Evolutionary conservation across 2,797 vertebrate species (phyloP), one percentile per base, ranked within the genome.

Genomic region (Acridotheres tristis): DNA sequence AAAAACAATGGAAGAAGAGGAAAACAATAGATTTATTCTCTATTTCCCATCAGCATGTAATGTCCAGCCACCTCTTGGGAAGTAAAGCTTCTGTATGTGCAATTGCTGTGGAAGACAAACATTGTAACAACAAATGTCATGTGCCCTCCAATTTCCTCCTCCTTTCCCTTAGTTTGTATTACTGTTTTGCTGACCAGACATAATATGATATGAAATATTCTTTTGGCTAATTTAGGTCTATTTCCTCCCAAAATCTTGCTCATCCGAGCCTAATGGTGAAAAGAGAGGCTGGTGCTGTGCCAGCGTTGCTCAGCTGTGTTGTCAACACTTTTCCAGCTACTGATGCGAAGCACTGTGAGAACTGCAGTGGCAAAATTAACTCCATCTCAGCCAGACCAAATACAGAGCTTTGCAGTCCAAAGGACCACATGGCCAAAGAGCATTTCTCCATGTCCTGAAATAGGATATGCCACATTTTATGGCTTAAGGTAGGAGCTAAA

Each of bases 391-490:
- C n/a, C 57, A 58, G 18, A 40, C 10, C 45, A 45, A 53, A 29
- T 57, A 29, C 16, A 23, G 16, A 63, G 15, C 13, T 69, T 12
- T 47, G 40, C 30, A 66, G 14, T 92, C 57, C 88, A 69, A 82
- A 84, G 75, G 25, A 88, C 34, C 32, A 54, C 30, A 62, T 43
- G 38, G 36, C 25, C 71, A 71, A 65, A 73, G 10, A 42, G 4
- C 20, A 19, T 65, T 80, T 95, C 73, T 81, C 74, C 23, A 43
- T 55, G 40, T 21, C 61, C 61, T 93, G 42, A 86, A 97, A 89
- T 10, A 84, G 27, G 16, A 22, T 88, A 19, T 68, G 57, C 34
- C 7, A 22, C n/a, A 62, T 38, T 88, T 86, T 68, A 57, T 20
- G 32, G 13, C 59, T 71, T 81, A 59, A 73, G 15, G 22, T 68